Percentiles rank a stretch among this genome's conserved stretches.
phyloP scores from a whole-genome alignment of 2,113 vertebrate genomes.

The Cavia porcellus region DNA sequence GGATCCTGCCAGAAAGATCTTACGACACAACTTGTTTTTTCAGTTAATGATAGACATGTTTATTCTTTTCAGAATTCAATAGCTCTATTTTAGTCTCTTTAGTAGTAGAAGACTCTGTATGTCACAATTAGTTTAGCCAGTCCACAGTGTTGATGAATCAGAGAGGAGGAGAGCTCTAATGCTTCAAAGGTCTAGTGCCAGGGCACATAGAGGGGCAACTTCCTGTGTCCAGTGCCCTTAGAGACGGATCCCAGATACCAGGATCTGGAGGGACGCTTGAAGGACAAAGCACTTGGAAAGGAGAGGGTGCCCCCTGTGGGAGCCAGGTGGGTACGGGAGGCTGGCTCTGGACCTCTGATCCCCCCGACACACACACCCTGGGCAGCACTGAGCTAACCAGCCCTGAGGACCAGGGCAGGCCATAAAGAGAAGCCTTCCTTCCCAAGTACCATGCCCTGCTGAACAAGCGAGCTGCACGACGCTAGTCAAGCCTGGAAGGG shows the following conservation, averaged over 20 bases:
- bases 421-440: neutral
- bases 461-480: neutral
- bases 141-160: neutral
- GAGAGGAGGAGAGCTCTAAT: neutral
- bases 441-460: neutral
- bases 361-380: neutral
- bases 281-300: neutral
- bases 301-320: neutral
- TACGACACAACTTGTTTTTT: neutral
- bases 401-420: neutral
- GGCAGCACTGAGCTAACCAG: neutral
- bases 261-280: neutral
- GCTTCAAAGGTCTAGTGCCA: neutral
- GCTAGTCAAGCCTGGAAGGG: neutral
- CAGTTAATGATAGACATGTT: neutral
- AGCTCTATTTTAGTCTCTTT: neutral
- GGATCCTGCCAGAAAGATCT: neutral
- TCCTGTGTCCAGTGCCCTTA: neutral
- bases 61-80: neutral
- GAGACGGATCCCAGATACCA: neutral
- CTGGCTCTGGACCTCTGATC: neutral
- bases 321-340: neutral
- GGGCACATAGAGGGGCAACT: neutral
- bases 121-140: neutral
- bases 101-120: neutral